Evolutionary conservation across 2,888 invertebrate genomes (phyloP).

Genomic region (Ormyrus labotus): DNA sequence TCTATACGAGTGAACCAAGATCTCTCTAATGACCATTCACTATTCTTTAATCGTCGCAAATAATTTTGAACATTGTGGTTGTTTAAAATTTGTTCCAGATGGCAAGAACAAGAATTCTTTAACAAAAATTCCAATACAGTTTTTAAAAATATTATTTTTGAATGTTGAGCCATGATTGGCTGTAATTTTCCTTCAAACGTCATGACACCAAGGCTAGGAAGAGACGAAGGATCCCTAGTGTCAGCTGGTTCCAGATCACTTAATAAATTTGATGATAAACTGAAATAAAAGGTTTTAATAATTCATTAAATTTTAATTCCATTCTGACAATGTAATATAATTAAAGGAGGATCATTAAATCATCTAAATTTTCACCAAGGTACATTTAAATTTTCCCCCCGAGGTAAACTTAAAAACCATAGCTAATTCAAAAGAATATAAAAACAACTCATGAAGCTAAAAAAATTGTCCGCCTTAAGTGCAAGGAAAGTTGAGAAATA

Average conservation of each 20-base stretch:
- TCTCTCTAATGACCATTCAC: conserved; percentile 68
- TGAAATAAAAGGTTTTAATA: conserved; percentile 62
- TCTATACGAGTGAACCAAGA: conserved; percentile 72
- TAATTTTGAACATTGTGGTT: conserved; percentile 65
- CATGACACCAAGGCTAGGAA: conserved; percentile 76
- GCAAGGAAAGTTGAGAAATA: too few species aligned
- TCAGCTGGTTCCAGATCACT: conserved; percentile 72
- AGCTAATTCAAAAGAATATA: too few species aligned
- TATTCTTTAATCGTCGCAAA: conserved; percentile 62
- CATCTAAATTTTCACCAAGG: too few species aligned
- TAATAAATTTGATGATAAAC: conserved; percentile 77
- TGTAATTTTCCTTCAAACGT: conserved; percentile 76
- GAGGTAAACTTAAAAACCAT: too few species aligned
- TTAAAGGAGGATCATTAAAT: too few species aligned
- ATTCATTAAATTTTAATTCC: background rate
- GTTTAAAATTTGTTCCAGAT: conserved; percentile 61
- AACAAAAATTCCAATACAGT: conserved; percentile 62
- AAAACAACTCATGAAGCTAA: too few species aligned
- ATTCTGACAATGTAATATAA: too few species aligned
- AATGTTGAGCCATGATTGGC: conserved; percentile 75
- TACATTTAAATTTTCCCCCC: too few species aligned
- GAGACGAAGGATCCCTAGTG: conserved; percentile 75
- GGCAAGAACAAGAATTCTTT: conserved; percentile 54
- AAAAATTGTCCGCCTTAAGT: too few species aligned
- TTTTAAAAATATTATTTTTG: conserved; percentile 76